phyloP scores from a whole-genome alignment of 2,888 invertebrate genomes.

The Erebia aethiops region DNA sequence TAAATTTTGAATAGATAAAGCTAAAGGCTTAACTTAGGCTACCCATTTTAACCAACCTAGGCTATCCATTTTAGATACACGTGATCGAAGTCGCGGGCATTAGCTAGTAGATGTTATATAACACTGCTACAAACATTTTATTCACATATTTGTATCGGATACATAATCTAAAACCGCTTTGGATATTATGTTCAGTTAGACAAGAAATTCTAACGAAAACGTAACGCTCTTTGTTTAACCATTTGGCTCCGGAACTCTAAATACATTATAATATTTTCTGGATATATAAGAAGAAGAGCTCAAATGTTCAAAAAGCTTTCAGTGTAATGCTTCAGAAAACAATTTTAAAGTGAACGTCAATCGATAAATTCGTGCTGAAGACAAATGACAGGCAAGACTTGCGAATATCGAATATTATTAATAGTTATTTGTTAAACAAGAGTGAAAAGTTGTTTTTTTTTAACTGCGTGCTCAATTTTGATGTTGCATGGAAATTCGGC shows the following conservation, averaged over 20 bases:
- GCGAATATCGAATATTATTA: constrained; percentile 24
- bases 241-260: constrained; percentile 15
- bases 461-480: too few relatives aligned
- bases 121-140: background rate
- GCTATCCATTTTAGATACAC: too few relatives aligned
- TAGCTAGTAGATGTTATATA: too few relatives aligned
- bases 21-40: too few relatives aligned
- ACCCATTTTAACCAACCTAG: too few relatives aligned
- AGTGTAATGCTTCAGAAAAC: constrained; percentile 33
- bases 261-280: constrained; percentile 23
- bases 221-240: constrained; percentile 17
- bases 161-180: background rate
- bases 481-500: too few relatives aligned
- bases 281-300: constrained; percentile 19
- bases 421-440: too few relatives aligned
- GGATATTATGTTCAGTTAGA: background rate
- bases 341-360: constrained; percentile 32
- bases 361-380: constrained; percentile 31
- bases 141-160: background rate
- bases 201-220: background rate
- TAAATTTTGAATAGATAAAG: too few relatives aligned
- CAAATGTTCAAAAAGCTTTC: constrained; percentile 29
- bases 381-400: constrained; percentile 31
- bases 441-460: too few relatives aligned
- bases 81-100: too few relatives aligned